These are phyloP conservation scores for Chelonus insularis DNA, from an alignment of 1,140 invertebrate species.

Conservation along the genomic window DNA sequence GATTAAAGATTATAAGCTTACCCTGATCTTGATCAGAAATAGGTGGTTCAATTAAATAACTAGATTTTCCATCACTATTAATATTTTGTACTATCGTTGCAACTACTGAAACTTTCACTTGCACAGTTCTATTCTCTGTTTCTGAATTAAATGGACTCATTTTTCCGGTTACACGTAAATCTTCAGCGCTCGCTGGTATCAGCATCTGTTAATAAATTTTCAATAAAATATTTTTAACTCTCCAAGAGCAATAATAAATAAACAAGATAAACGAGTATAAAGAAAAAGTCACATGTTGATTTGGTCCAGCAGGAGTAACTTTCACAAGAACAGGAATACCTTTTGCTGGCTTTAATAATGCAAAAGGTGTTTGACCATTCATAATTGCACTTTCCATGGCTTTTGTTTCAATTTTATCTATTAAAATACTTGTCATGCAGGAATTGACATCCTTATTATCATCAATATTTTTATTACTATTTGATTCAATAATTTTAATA, in stretches of 20 bases:
- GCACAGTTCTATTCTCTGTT: constrained; percentile 56
- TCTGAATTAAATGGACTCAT: constrained; percentile 39
- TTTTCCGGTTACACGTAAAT: constrained; percentile 57
- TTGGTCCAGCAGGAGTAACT: constrained; percentile 55
- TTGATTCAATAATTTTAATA: neutral
- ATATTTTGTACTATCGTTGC: constrained; percentile 59
- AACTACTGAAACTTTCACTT: constrained; percentile 63
- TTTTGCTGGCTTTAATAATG: constrained; percentile 62
- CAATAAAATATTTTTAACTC: neutral
- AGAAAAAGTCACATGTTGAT: constrained; percentile 59
- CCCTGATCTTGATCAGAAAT: constrained; percentile 51
- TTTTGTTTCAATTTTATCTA: constrained; percentile 65
- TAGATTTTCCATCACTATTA: constrained; percentile 51
- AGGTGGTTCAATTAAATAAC: constrained; percentile 55
- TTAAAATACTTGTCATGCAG: constrained; percentile 52
- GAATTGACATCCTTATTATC: constrained; percentile 37
- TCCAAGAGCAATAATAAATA: neutral
- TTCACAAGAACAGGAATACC: constrained; percentile 68
- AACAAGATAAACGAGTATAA: neutral
- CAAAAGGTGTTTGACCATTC: constrained; percentile 62
- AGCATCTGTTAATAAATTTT: constrained; percentile 45
- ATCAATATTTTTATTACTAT: constrained; percentile 36
- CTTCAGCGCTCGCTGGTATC: constrained; percentile 59
- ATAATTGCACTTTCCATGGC: constrained; percentile 63
- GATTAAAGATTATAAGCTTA: too few species aligned